A percentile compares a stretch with the other conserved stretches of the same genome.
phyloP scores from a whole-genome alignment of 2,888 invertebrate species.

The Tetropium fuscum region DNA sequence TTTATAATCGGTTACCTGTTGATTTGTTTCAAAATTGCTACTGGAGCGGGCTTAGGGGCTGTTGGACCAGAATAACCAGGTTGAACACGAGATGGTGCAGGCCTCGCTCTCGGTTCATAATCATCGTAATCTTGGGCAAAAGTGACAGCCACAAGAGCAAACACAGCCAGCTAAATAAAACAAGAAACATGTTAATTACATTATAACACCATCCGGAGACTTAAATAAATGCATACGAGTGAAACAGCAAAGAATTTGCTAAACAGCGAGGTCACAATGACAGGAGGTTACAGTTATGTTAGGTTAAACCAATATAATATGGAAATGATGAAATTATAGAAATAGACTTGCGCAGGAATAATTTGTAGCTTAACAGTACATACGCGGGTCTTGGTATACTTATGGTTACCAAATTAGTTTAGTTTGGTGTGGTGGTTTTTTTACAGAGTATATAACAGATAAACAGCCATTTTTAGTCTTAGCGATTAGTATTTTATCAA shows the following conservation, averaged over 20 bases:
- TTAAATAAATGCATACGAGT: conserved; percentile 8
- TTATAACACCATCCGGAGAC: background rate
- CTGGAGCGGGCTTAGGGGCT: conserved; percentile 71
- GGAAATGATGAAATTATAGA: too few relatives aligned
- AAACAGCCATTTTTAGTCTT: too few relatives aligned
- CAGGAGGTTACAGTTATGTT: conserved; percentile 19
- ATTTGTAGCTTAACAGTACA: too few relatives aligned
- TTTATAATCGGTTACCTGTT: conserved; percentile 74
- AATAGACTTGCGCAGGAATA: too few relatives aligned
- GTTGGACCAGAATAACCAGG: conserved; percentile 64
- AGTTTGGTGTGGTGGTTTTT: too few relatives aligned
- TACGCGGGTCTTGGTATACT: too few relatives aligned
- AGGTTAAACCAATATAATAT: too few relatives aligned
- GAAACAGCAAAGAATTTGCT: conserved; percentile 20
- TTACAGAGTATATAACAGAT: too few relatives aligned
- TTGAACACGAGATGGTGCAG: conserved; percentile 62
- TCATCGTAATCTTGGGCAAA: conserved; percentile 69
- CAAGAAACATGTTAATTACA: background rate
- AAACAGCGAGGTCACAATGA: too few relatives aligned
- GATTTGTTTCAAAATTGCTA: conserved; percentile 88
- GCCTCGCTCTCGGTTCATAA: conserved; percentile 64
- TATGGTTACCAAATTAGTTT: too few relatives aligned
- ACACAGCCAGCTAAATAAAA: conserved; percentile 59
- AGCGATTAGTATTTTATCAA: too few relatives aligned
- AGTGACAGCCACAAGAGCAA: conserved; percentile 63